Conservation (phyloP, 2,888 invertebrate species). For the Lepidocyrtoides sp. region DNA sequence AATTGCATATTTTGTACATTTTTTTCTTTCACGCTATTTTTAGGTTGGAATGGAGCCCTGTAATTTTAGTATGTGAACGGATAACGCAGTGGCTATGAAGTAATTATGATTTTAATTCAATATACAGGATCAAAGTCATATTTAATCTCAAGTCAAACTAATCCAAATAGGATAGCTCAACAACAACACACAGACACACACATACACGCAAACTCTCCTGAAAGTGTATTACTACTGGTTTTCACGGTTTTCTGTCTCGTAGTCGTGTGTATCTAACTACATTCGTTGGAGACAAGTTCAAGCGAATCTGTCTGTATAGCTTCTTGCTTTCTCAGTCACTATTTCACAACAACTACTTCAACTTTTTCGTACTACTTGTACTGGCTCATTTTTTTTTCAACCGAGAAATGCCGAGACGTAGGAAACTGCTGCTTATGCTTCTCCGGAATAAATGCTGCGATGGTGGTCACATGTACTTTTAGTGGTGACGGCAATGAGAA, state of each 20-base stretch:
- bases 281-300: slow-evolving; percentile 34
- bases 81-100: too few species aligned
- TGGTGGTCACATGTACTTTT: slow-evolving; percentile 27
- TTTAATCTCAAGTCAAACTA: background rate
- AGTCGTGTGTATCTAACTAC: background rate
- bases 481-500: slow-evolving; percentile 20
- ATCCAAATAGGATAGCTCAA: background rate
- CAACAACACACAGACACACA: background rate
- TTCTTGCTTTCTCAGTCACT: background rate
- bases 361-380: background rate
- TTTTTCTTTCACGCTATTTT: too few species aligned
- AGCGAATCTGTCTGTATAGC: background rate
- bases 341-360: background rate
- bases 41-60: too few species aligned
- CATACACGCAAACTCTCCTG: background rate
- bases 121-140: background rate
- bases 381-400: background rate
- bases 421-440: background rate
- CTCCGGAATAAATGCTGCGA: background rate
- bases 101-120: background rate
- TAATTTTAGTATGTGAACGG: too few species aligned
- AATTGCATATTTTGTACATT: too few species aligned
- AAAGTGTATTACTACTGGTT: too few species aligned
- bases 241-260: background rate
- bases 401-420: slow-evolving; percentile 35